Percentiles rank a stretch among this genome's conserved stretches.
Conservation (phyloP, 2,797 vertebrate genomes). For the Pitangus sulphuratus region DNA sequence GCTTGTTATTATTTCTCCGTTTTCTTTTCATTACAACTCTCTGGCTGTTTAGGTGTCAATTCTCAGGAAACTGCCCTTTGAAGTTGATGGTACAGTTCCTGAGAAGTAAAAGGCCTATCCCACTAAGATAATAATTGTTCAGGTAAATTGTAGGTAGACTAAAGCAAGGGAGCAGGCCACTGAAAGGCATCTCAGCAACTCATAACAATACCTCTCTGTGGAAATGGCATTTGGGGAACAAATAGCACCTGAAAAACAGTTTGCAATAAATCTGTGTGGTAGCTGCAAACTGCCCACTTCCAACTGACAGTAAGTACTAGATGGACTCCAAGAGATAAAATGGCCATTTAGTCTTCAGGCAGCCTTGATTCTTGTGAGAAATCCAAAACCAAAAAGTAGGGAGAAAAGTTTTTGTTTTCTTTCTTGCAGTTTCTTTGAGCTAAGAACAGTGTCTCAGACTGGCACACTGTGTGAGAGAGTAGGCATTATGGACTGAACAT, state of each 20-base stretch:
- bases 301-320: neutral
- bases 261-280: neutral
- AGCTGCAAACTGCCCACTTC: neutral
- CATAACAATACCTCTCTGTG: neutral
- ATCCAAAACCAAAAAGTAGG: neutral
- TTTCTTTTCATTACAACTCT: constrained; percentile 28
- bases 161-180: neutral
- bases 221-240: constrained; percentile 47
- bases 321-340: neutral
- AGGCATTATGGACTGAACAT: neutral
- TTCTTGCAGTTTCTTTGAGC: neutral
- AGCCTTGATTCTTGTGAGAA: neutral
- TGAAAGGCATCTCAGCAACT: constrained; percentile 16
- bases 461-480: neutral
- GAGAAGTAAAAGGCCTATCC: constrained; percentile 3
- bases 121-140: constrained; percentile 52
- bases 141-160: constrained; percentile 20
- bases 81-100: constrained; percentile 7
- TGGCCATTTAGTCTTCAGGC: neutral
- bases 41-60: constrained; percentile 27
- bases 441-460: neutral
- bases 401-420: neutral
- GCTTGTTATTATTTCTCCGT: constrained; percentile 43
- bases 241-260: constrained; percentile 4
- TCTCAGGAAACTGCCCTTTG: constrained; percentile 37